phyloP scores from a whole-genome alignment of 2,888 invertebrate genomes.

The Nephrotoma appendiculata region DNA sequence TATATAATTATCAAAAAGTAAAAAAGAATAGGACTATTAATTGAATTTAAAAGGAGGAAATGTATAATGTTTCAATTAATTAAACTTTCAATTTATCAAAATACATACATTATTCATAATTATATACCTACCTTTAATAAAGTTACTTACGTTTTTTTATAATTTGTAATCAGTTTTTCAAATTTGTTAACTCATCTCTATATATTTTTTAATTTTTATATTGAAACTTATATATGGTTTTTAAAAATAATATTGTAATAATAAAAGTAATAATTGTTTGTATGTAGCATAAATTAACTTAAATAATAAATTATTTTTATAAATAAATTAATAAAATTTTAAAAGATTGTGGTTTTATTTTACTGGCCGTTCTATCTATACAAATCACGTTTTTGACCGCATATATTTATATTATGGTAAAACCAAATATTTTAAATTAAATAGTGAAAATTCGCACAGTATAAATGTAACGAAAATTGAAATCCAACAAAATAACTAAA shows the following conservation, averaged over 20 bases:
- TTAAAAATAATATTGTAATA: not conserved
- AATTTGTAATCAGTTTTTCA: not conserved
- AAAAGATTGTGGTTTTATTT: not conserved
- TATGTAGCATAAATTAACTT: not conserved
- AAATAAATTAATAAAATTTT: not conserved
- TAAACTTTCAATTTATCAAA: not conserved
- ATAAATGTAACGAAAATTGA: too few species aligned
- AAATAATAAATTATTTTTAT: not conserved
- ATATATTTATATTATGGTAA: not conserved
- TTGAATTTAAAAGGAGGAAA: not conserved
- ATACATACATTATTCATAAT: not conserved
- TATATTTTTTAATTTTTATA: not conserved
- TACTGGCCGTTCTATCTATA: not conserved
- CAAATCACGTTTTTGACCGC: not conserved
- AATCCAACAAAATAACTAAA: too few species aligned
- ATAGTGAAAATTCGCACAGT: too few species aligned
- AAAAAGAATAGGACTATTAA: not conserved
- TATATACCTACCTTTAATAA: not conserved
- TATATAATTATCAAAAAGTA: not conserved
- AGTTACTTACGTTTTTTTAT: not conserved
- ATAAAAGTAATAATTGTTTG: not conserved
- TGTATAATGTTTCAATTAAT: not conserved
- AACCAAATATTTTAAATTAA: too few species aligned
- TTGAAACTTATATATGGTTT: not conserved
- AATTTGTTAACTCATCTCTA: not conserved